Evolutionary conservation across 1,140 invertebrate species (phyloP).

Genomic region (Euura saliciscinereae): DNA sequence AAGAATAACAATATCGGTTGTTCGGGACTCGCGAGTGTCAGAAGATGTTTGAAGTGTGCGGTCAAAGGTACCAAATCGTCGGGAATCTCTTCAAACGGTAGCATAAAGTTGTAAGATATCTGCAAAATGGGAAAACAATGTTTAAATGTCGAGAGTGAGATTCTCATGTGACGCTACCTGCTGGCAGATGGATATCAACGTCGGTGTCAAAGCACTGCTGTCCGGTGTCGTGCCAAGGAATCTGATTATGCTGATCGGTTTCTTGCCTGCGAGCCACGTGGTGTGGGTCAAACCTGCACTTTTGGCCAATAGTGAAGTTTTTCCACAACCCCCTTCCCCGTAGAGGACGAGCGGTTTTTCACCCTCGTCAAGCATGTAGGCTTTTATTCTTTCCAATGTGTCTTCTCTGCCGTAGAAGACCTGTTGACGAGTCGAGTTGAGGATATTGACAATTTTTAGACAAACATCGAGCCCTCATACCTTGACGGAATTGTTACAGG

Average conservation of each 20-base stretch:
- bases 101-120: constrained; percentile 94
- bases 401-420: constrained; percentile 95
- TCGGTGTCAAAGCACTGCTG: constrained; percentile 91
- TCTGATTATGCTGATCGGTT: constrained; percentile 87
- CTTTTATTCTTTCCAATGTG: constrained; percentile 79
- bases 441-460: not conserved
- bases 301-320: constrained; percentile 95
- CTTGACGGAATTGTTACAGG: constrained; percentile 94
- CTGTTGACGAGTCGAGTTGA: constrained; percentile 42
- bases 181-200: constrained; percentile 94
- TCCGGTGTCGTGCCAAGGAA: constrained; percentile 98
- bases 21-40: constrained; percentile 79
- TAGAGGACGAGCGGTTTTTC: constrained; percentile 93
- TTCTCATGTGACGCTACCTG: constrained; percentile 65
- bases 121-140: constrained; percentile 53
- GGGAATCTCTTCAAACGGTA: constrained; percentile 92
- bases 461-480: constrained; percentile 44
- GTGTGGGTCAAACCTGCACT: constrained; percentile 78
- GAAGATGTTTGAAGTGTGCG: constrained; percentile 92
- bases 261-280: constrained; percentile 75
- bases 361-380: constrained; percentile 85
- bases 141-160: not conserved
- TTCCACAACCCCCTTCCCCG: constrained; percentile 96
- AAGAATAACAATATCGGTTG: constrained; percentile 88
- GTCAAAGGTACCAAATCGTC: constrained; percentile 95